Percentiles rank a stretch among this genome's conserved stretches.
Evolutionary conservation across 2,888 invertebrate species (phyloP).

Genomic region (Amiota minor): DNA sequence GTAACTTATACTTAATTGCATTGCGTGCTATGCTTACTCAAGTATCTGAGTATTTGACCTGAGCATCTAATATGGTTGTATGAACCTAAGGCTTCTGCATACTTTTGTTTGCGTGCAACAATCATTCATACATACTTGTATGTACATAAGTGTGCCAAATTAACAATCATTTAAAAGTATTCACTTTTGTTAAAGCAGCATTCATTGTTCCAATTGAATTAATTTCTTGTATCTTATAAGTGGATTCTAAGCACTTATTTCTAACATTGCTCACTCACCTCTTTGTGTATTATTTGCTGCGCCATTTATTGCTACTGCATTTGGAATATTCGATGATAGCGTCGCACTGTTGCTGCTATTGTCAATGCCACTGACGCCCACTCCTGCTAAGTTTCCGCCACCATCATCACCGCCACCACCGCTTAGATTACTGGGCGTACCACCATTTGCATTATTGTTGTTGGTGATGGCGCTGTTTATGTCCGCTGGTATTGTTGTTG

Average conservation of each 20-base stretch:
- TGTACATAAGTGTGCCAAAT: slow-evolving; percentile 4
- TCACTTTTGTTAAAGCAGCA: slow-evolving; percentile 3
- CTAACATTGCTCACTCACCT: slow-evolving; percentile 47
- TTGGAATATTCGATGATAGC: slow-evolving; percentile 7
- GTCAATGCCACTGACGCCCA: background rate
- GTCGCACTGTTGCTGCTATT: slow-evolving; percentile 12
- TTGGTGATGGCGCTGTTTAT: slow-evolving; percentile 1
- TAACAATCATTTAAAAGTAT: slow-evolving; percentile 4
- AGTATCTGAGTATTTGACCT: too few relatives aligned
- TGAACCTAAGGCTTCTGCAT: too few relatives aligned
- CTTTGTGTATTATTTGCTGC: slow-evolving; percentile 46
- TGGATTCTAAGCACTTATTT: background rate
- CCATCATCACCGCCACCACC: slow-evolving; percentile 7
- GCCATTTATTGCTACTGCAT: slow-evolving; percentile 32
- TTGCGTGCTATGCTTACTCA: too few relatives aligned
- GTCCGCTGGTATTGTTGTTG: slow-evolving; percentile 49
- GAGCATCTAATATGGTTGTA: too few relatives aligned
- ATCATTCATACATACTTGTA: background rate
- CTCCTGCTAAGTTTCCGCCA: slow-evolving; percentile 32
- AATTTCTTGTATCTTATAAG: background rate
- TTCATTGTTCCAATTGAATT: slow-evolving; percentile 1
- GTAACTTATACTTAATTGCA: too few relatives aligned
- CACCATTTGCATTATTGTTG: background rate
- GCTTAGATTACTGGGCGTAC: background rate
- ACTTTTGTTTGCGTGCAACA: background rate